A percentile compares a stretch with the other conserved stretches of the same genome.
Evolutionary conservation across 2,888 invertebrate species (phyloP).

Genomic region (Brenthis hecate): DNA sequence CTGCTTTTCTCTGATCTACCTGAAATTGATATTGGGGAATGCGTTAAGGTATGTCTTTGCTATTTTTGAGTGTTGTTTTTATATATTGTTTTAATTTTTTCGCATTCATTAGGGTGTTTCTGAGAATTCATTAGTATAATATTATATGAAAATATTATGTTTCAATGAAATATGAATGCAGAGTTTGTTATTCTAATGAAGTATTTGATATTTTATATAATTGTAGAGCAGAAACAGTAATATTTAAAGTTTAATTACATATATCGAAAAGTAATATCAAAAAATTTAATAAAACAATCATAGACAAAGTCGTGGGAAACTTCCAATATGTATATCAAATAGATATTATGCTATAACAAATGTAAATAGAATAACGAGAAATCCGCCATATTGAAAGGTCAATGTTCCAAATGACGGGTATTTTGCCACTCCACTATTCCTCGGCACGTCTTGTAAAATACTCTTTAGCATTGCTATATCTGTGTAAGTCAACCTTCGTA

Average conservation of each 20-base stretch:
- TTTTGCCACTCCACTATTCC: conserved; percentile 5
- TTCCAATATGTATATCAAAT: neutral
- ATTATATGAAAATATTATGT: too few relatives aligned
- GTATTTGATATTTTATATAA: too few relatives aligned
- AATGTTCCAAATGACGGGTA: conserved; percentile 16
- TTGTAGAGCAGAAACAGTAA: too few relatives aligned
- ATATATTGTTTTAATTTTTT: too few relatives aligned
- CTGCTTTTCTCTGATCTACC: conserved; percentile 99
- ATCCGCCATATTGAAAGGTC: conserved; percentile 16
- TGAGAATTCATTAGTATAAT: too few relatives aligned
- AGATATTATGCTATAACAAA: neutral
- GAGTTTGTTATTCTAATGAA: too few relatives aligned
- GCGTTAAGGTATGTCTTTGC: conserved; percentile 84
- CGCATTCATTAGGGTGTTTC: too few relatives aligned
- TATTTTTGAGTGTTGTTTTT: neutral
- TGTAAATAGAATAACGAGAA: conserved; percentile 10
- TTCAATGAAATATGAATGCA: too few relatives aligned
- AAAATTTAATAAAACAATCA: too few relatives aligned
- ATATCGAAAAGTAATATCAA: too few relatives aligned
- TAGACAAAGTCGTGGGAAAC: neutral
- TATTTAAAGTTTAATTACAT: too few relatives aligned
- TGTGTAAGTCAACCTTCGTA: neutral
- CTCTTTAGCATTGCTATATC: conserved; percentile 26
- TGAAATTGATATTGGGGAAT: conserved; percentile 96
- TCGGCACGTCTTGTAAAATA: conserved; percentile 24